Conservation (phyloP, 2,797 vertebrate species). For the Schizothorax lantsangensis region DNA sequence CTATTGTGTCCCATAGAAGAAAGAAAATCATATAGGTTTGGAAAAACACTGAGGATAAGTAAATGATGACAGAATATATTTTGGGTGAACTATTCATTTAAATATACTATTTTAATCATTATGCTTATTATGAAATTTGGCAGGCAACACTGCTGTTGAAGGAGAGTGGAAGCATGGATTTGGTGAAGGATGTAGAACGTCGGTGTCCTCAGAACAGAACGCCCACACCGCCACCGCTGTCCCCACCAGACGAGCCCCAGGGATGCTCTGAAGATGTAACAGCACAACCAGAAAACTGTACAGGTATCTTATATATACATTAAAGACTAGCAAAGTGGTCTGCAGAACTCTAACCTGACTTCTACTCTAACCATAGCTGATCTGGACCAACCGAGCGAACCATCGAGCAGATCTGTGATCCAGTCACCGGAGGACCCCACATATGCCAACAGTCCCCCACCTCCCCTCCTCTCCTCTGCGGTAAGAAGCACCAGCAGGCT, state of each 20-base stretch:
- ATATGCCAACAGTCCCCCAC: conserved; percentile 76
- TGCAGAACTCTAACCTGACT: background rate
- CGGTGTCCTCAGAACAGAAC: conserved; percentile 68
- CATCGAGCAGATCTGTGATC: conserved; percentile 59
- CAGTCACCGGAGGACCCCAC: conserved; percentile 74
- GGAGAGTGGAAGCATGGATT: conserved; percentile 80
- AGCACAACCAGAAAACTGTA: conserved; percentile 56
- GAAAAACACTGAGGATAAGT: background rate
- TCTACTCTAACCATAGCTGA: conserved; percentile 45
- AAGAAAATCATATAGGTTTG: background rate
- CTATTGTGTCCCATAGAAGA: background rate
- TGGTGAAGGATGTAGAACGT: conserved; percentile 78
- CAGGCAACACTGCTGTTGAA: conserved; percentile 76
- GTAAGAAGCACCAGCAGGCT: conserved; percentile 81
- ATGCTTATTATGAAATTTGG: conserved; percentile 51
- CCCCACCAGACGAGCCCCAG: conserved; percentile 78
- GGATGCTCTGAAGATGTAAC: conserved; percentile 77
- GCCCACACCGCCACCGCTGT: conserved; percentile 73
- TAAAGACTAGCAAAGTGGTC: background rate
- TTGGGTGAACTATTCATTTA: too few relatives aligned
- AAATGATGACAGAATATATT: background rate
- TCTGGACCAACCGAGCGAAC: conserved; percentile 52
- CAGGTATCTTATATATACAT: conserved; percentile 63
- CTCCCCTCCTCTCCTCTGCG: conserved; percentile 73
- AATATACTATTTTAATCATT: background rate